phyloP scores from a whole-genome alignment of 2,888 invertebrate species.

The Bombyx huttoni region DNA sequence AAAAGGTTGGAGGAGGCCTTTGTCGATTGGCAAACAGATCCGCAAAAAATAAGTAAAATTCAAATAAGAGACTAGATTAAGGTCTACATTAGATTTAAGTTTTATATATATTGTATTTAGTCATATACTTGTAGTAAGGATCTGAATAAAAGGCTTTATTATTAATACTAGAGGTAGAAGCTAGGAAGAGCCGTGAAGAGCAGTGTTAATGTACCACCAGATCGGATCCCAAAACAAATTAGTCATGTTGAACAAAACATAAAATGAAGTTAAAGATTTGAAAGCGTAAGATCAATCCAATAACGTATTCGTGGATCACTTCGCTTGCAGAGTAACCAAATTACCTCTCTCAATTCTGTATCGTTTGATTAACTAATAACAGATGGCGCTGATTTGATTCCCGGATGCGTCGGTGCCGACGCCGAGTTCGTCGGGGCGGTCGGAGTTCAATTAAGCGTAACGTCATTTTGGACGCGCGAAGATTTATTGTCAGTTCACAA shows the following conservation, averaged over 20 bases:
- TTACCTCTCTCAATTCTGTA: conserved; percentile 47
- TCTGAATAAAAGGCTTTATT: too few relatives aligned
- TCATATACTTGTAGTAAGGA: too few relatives aligned
- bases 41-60: too few relatives aligned
- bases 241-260: not conserved
- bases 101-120: too few relatives aligned
- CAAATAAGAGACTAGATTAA: too few relatives aligned
- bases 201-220: not conserved
- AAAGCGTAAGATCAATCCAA: not conserved
- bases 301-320: conserved; percentile 13
- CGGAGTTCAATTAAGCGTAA: conserved; percentile 30
- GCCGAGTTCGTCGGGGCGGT: conserved; percentile 35
- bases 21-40: too few relatives aligned
- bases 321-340: conserved; percentile 42
- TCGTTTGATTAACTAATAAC: conserved; percentile 57
- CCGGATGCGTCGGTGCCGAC: conserved; percentile 21
- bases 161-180: too few relatives aligned
- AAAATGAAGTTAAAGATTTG: conserved; percentile 15
- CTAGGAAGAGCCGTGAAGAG: too few relatives aligned
- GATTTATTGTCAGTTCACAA: conserved; percentile 50
- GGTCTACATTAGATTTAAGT: too few relatives aligned
- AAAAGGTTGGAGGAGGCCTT: too few relatives aligned
- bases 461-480: conserved; percentile 49
- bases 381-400: conserved; percentile 59
- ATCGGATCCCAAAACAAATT: not conserved